Evolutionary conservation across 2,888 invertebrate species (phyloP).

Genomic region (Drosophila tripunctata): DNA sequence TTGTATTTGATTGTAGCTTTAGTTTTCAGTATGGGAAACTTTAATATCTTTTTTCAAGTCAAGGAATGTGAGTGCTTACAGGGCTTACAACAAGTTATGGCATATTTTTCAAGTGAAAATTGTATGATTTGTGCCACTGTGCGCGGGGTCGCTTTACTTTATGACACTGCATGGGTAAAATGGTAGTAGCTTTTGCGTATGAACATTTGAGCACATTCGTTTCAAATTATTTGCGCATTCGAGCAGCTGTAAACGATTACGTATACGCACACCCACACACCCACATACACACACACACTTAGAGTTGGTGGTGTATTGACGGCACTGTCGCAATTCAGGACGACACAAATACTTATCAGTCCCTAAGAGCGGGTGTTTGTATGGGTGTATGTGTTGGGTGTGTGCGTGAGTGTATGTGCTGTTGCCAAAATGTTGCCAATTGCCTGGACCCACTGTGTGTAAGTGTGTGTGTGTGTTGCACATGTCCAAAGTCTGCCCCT

Average conservation of each 20-base stretch:
- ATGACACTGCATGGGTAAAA: conserved; percentile 52
- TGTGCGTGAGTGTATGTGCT: conserved; percentile 33
- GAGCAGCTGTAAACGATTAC: conserved; percentile 83
- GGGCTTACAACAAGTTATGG: too few relatives aligned
- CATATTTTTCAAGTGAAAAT: neutral
- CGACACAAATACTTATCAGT: conserved; percentile 69
- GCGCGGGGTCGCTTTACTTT: conserved; percentile 40
- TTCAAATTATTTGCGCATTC: conserved; percentile 81
- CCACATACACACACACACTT: neutral
- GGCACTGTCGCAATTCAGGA: conserved; percentile 50
- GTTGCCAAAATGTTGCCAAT: conserved; percentile 73
- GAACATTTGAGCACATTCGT: conserved; percentile 69
- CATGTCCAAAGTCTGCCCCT: conserved; percentile 54
- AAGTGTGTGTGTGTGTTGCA: conserved; percentile 63
- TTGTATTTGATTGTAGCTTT: too few relatives aligned
- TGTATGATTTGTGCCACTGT: conserved; percentile 17
- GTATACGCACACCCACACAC: conserved; percentile 49
- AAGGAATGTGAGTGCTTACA: too few relatives aligned
- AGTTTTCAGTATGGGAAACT: too few relatives aligned
- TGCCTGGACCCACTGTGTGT: conserved; percentile 57
- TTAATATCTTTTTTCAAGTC: too few relatives aligned
- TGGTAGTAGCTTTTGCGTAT: conserved; percentile 63
- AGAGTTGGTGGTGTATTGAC: conserved; percentile 17
- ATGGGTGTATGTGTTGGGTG: conserved; percentile 22
- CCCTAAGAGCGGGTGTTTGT: conserved; percentile 24